A percentile compares a stretch with the other conserved stretches of the same genome.
phyloP scores from a whole-genome alignment of 1,140 invertebrate species.

The Drosophila setifemur region DNA sequence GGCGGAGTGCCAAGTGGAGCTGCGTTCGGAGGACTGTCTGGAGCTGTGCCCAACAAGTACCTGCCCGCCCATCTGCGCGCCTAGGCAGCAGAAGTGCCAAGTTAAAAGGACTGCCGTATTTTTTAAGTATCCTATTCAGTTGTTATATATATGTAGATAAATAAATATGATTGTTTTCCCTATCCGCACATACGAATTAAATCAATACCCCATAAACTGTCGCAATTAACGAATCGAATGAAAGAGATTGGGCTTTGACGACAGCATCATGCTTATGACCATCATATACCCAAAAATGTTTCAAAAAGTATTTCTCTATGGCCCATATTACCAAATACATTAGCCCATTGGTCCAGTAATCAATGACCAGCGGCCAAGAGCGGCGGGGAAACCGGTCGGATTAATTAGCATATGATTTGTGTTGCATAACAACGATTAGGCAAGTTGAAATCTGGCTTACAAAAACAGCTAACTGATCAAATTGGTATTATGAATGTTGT shows the following conservation, averaged over 20 bases:
- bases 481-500: too few species aligned
- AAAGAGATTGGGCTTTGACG: neutral
- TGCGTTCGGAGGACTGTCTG: neutral
- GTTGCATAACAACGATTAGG: conserved; percentile 51
- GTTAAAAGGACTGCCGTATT: conserved; percentile 42
- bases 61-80: conserved; percentile 58
- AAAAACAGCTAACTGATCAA: conserved; percentile 34
- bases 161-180: conserved; percentile 26
- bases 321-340: conserved; percentile 53
- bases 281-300: conserved; percentile 29
- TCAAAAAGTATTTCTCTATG: conserved; percentile 29
- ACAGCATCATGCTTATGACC: conserved; percentile 7
- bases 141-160: conserved; percentile 36
- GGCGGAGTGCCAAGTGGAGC: neutral
- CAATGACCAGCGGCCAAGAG: conserved; percentile 5
- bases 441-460: conserved; percentile 36
- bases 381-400: conserved; percentile 55
- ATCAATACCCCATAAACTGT: conserved; percentile 4
- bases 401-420: conserved; percentile 63
- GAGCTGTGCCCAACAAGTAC: conserved; percentile 50
- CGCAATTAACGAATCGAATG: conserved; percentile 24
- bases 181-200: too few species aligned
- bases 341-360: conserved; percentile 32
- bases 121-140: conserved; percentile 21
- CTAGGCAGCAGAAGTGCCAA: conserved; percentile 1